Evolutionary conservation across 2,113 vertebrate genomes (phyloP), one percentile per base, ranked within the genome.

Genomic region (Rostratula benghalensis): DNA sequence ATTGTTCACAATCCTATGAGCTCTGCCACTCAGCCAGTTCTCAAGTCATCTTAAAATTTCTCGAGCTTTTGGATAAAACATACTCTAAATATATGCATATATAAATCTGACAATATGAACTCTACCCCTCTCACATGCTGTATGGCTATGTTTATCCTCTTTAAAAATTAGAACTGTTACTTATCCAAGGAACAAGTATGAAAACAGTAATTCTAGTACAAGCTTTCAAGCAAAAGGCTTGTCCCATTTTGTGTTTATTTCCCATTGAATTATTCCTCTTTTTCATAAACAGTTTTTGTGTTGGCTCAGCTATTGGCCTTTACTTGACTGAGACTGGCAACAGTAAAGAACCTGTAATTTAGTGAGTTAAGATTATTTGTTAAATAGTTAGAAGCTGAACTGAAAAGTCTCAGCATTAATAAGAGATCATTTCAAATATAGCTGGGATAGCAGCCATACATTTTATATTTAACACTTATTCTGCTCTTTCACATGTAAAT

Each of bases 381-480:
- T 90, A 89, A 88, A 92, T 93, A 94, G 79, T 94, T 90, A 17
- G 57, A 74, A 50, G 30, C 17, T 87, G 41, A 86, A 76, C 11
- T 90, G 31, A 69, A 73, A 91, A 91, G 15, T 79, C 25, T 85
- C 10, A 60, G 24, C 13, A 35, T 74, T 92, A 67, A 11, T 60
- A 84, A 82, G 31, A 43, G 25, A 56, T 45, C 3, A 2, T 90
- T 88, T 90, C 46, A 75, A 70, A 83, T 88, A 51, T 8, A 86
- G 30, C 50, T 61, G 23, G 27, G 28, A 77, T 27, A 77, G 39
- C 16, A 83, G 35, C 60, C 8, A 45, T 39, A 46, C 6, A 24
- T 67, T 78, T 90, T 83, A 6, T 59, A 37, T 90, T 81, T 77
- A 74, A 43, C 17, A 4, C 22, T 82, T 77, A 43, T 60, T 83